phyloP scores from a whole-genome alignment of 2,797 vertebrate genomes.

The Tragopan temminckii region DNA sequence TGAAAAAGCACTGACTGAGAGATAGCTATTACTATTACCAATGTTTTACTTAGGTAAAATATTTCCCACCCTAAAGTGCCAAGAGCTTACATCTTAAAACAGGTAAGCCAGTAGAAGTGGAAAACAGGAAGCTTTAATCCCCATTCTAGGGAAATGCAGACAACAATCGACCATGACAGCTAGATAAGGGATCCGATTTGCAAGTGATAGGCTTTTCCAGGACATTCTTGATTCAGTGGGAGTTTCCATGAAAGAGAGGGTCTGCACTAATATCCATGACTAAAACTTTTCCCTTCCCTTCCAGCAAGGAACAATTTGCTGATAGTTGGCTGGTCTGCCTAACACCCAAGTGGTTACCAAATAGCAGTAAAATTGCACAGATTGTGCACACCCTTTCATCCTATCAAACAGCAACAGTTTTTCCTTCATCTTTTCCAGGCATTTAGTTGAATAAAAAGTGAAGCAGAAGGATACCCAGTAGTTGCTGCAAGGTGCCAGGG shows the following conservation, averaged over 20 bases:
- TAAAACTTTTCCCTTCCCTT: not conserved
- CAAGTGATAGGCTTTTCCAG: slow-evolving; percentile 27
- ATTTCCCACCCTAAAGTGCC: not conserved
- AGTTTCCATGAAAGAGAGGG: not conserved
- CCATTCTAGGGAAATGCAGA: not conserved
- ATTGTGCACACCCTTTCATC: not conserved
- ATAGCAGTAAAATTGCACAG: not conserved
- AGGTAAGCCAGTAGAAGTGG: not conserved
- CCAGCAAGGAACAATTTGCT: not conserved
- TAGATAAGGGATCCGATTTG: not conserved
- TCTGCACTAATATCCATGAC: slow-evolving; percentile 20
- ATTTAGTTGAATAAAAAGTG: not conserved
- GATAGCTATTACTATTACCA: not conserved
- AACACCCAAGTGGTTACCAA: not conserved
- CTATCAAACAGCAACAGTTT: not conserved
- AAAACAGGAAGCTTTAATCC: not conserved
- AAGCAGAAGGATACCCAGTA: not conserved
- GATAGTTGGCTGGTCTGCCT: not conserved
- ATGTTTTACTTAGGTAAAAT: not conserved
- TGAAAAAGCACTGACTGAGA: not conserved
- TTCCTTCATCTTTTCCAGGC: not conserved
- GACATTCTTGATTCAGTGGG: slow-evolving; percentile 23
- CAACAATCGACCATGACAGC: not conserved
- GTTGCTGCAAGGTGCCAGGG: not conserved
- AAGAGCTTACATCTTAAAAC: not conserved